Base-by-base conservation (phyloP, 2,113 vertebrate species). In the Eurystomus gularis region DNA sequence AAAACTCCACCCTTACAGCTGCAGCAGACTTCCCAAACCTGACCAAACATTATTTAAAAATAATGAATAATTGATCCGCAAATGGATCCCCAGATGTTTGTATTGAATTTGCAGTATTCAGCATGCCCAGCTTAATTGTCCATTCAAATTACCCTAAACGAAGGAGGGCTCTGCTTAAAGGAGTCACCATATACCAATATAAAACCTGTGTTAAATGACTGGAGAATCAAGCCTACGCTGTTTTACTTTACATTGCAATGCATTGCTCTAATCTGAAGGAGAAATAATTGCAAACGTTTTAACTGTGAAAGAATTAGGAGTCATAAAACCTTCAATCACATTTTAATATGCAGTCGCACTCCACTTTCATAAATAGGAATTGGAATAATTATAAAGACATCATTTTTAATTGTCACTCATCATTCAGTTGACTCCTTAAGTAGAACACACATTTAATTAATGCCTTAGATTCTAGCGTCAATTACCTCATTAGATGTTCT, bases 291-390 rank as follows among this genome's bases (percentile, higher is more conserved):
- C 94, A 96, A 96, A 96, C 40, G 83, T 96, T 96, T 96, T 92
- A 95, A 86, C 94, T 84, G 95, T 92, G 91, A 68, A 94, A 97
- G 88, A 95, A 95, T 94, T 90, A 94, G 86, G 81, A 94, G 94
- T 93, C 92, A 95, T 95, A 93, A 96, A 97, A 96, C 92, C 95
- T 96, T 96, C 95, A 97, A 97, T 96, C 96, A 96, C 84, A 84
- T 82, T 95, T 96, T 91, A 93, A 94, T 96, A 96, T 89, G 88
- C 92, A 96, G 92, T 96, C 95, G 91, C 91, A 94, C 69, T 96
- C 90, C 65, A 90, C 86, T 95, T 93, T 94, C 92, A 96, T 89
- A 97, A 95, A 91, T 92, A 96, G 91, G 95, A 96, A 88, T 61
- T 95, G 88, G 88, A 97, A 96, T 96, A 96, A 96, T 96, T 96